Evolutionary conservation across 2,888 invertebrate genomes (phyloP).

Genomic region (Ametastegia equiseti): DNA sequence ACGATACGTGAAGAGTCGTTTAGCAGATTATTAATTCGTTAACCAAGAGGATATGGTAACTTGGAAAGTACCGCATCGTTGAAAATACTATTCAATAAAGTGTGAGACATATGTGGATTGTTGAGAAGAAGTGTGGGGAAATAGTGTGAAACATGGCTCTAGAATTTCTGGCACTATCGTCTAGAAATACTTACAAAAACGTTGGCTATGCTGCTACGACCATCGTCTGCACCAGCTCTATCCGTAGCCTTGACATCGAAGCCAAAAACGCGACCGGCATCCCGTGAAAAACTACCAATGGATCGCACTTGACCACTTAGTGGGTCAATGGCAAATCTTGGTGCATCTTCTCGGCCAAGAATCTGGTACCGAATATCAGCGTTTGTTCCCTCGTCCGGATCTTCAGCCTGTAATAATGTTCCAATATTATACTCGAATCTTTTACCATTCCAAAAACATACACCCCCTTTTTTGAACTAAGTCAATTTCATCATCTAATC

Average conservation of each 20-base stretch:
- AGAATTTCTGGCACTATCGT: background rate
- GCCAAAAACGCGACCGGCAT: constrained; percentile 88
- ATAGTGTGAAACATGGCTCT: background rate
- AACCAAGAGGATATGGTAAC: background rate
- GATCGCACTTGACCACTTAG: constrained; percentile 86
- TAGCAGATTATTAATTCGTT: no score
- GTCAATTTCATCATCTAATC: constrained; percentile 52
- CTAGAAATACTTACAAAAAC: constrained; percentile 84
- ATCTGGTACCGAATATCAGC: constrained; percentile 90
- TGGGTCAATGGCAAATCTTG: constrained; percentile 88
- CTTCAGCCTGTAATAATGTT: constrained; percentile 80
- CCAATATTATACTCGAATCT: background rate
- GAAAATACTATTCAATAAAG: background rate
- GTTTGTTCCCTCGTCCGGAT: constrained; percentile 86
- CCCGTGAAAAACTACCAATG: constrained; percentile 82
- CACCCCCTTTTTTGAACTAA: no score
- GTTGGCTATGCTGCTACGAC: constrained; percentile 89
- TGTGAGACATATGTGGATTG: background rate
- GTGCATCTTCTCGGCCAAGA: constrained; percentile 84
- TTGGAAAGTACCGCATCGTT: background rate
- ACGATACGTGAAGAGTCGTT: no score
- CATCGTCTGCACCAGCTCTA: constrained; percentile 87
- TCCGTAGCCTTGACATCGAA: constrained; percentile 94
- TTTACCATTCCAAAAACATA: background rate
- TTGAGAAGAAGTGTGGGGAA: background rate